A percentile compares a stretch with the other conserved stretches of the same genome.
These are phyloP conservation scores for Amphimallon solstitiale DNA, from an alignment of 2,888 invertebrate species.

Conservation along the genomic window DNA sequence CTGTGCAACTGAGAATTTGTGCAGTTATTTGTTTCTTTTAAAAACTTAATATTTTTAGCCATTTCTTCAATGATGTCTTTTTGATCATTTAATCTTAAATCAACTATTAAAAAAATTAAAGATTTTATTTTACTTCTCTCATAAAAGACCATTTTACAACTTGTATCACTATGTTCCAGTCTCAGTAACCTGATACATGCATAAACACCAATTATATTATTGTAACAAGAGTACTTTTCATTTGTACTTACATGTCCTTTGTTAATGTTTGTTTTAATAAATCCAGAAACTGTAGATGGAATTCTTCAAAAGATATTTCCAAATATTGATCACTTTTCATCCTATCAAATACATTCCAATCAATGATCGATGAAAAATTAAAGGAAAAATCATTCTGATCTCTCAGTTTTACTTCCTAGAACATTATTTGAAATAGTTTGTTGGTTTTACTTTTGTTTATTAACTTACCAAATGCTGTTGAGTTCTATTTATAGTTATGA, in stretches of 20 bases:
- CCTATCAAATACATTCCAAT: conserved; percentile 54
- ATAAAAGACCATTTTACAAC: conserved; percentile 57
- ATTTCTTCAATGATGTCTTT: conserved; percentile 59
- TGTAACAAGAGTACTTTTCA: neutral
- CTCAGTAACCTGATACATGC: conserved; percentile 55
- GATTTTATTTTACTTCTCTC: conserved; percentile 59
- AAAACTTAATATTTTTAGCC: conserved; percentile 51
- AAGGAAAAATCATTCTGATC: conserved; percentile 55
- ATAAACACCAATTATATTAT: neutral
- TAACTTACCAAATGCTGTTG: neutral
- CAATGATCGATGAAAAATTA: conserved; percentile 57
- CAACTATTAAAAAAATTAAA: conserved; percentile 57
- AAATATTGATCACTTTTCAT: conserved; percentile 57
- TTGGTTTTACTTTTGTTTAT: neutral
- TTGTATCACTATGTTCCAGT: conserved; percentile 47
- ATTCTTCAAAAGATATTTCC: conserved; percentile 59
- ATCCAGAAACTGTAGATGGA: conserved; percentile 57
- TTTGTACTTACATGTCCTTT: conserved; percentile 45
- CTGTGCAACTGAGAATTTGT: conserved; percentile 51
- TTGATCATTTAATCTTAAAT: conserved; percentile 57
- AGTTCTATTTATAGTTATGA: neutral
- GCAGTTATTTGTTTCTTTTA: conserved; percentile 53
- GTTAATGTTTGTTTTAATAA: conserved; percentile 52
- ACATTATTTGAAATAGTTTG: conserved; percentile 22
- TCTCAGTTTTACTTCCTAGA: conserved; percentile 56